A percentile compares a stretch with the other conserved stretches of the same genome.
phyloP scores from a whole-genome alignment of 2,113 vertebrate genomes.

The Eulemur rufifrons region DNA sequence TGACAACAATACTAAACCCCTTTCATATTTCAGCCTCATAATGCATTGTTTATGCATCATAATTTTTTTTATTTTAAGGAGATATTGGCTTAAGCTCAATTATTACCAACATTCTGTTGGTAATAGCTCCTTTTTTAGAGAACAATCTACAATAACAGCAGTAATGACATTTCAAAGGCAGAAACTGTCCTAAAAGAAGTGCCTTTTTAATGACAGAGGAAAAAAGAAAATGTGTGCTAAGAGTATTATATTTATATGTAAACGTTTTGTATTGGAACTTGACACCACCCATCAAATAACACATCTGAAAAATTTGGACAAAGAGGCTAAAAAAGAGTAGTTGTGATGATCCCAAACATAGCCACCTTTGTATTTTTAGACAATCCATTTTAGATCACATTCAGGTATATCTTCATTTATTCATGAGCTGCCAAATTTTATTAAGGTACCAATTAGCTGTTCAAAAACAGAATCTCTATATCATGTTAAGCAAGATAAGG shows the following conservation, averaged over 20 bases:
- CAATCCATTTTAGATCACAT: slow-evolving; percentile 29
- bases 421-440: slow-evolving; percentile 49
- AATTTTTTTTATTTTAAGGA: neutral
- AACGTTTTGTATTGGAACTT: slow-evolving; percentile 17
- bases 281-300: neutral
- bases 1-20: neutral
- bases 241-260: neutral
- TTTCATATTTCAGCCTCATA: neutral
- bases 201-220: neutral
- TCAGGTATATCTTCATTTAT: neutral
- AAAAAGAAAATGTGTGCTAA: neutral
- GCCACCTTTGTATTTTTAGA: slow-evolving; percentile 38
- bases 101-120: neutral
- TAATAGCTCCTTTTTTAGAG: neutral
- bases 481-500: slow-evolving; percentile 42
- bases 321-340: neutral
- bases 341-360: neutral
- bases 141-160: neutral
- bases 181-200: neutral
- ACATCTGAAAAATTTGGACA: neutral
- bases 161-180: neutral
- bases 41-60: neutral
- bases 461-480: slow-evolving; percentile 43
- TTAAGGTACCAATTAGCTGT: slow-evolving; percentile 40
- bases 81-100: neutral